Conservation (phyloP, 1,140 invertebrate genomes). For the Drosophila kurseongensis region DNA sequence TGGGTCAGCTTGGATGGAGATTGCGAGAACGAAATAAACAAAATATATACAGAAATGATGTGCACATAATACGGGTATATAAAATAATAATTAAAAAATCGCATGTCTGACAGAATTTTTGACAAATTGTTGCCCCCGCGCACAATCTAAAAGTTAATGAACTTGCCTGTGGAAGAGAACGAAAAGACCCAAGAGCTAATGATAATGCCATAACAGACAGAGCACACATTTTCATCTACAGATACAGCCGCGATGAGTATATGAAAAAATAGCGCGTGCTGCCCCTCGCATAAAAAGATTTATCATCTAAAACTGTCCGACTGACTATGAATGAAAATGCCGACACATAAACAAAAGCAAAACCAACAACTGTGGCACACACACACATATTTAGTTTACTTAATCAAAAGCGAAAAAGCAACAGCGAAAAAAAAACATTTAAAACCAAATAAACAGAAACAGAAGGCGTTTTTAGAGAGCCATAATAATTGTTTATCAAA, state of each 20-base stretch:
- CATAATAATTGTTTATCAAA: constrained; percentile 63
- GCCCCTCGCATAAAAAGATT: constrained; percentile 61
- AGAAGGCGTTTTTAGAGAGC: constrained; percentile 63
- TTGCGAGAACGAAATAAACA: constrained; percentile 17
- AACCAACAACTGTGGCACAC: constrained; percentile 30
- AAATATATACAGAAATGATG: constrained; percentile 26
- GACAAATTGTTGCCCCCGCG: constrained; percentile 74
- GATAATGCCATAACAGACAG: constrained; percentile 64
- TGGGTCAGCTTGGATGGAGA: constrained; percentile 30
- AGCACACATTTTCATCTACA: constrained; percentile 12
- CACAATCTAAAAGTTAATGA: constrained; percentile 75
- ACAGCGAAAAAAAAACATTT: constrained; percentile 45
- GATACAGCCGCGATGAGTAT: constrained; percentile 2
- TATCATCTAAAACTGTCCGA: constrained; percentile 53
- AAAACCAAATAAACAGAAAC: constrained; percentile 58
- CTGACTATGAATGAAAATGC: constrained; percentile 77
- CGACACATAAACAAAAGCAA: constrained; percentile 58
- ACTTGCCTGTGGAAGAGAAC: constrained; percentile 51
- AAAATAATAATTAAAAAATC: constrained; percentile 76
- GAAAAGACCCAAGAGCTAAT: constrained; percentile 59
- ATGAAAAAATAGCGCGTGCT: constrained; percentile 54
- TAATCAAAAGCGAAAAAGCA: constrained; percentile 34
- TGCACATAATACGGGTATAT: constrained; percentile 33
- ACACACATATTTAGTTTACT: constrained; percentile 37
- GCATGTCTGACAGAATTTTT: constrained; percentile 76